Evolutionary conservation across 2,113 vertebrate genomes (phyloP), one percentile per base, ranked within the genome.

Genomic region (Amphiprion ocellaris): DNA sequence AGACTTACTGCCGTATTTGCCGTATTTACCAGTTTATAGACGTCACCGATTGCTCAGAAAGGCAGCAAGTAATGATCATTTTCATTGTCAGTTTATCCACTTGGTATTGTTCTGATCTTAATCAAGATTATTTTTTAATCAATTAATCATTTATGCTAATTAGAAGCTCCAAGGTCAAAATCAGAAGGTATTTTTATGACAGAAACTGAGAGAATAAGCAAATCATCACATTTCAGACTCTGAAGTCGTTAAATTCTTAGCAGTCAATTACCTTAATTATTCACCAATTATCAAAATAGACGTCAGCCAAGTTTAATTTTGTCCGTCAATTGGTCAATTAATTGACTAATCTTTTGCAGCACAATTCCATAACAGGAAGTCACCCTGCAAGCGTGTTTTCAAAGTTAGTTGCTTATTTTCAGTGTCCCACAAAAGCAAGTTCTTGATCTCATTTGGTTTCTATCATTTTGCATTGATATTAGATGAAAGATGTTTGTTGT

Each of bases 1-100:
- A 73, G 33, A 81, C 74, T 80, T 79, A 79, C 17, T 60, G 33
- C 46, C 6, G 63, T 19, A 23, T 30, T 70, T 50, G 54, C 24
- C 30, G 15, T 19, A 63, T 59, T 41, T 50, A 19, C 28, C 55
- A 0, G 1, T 52, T 44, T 23, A 33, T n/a, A 64, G 59, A 56
- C 16, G 26, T 55, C 67, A 52, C 16, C 16, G 2, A 16, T 16
- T 3, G 4, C 6, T 52, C 19, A n/a, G 49, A 52, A 12, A 58
- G 52, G 67, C 41, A 26, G 26, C 19, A 33, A 10, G 17, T 19
- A 19, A 10, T 12, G 11, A 47, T 30, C 23, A 9, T 49, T 23
- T 52, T 21, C 2, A 9, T 37, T 11, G 16, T 62, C 9, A 63
- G 0, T 30, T 77, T 12, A n/a, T 52, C 17, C 16, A 19, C 19